Base-by-base conservation (phyloP, 2,113 vertebrate species). In the Cheilinus undulatus region DNA sequence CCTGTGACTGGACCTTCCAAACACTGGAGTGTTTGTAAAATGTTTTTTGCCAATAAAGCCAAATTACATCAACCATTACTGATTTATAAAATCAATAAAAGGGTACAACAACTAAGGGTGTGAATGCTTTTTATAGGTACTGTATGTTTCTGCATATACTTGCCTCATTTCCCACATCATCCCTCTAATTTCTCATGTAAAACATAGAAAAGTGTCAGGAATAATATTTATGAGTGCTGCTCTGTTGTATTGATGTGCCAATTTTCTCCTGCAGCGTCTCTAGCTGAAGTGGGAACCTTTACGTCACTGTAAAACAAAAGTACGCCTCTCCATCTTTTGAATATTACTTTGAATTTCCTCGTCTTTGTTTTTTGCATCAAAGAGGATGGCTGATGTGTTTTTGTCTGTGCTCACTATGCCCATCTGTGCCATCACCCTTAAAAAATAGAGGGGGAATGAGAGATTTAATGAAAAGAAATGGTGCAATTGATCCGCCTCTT, bases 401-500 rank as follows among this genome's bases (percentile, higher is more conserved):
- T 80, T 76, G 20, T 68, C 51, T 80, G 42, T 59, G 51, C 64
- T 68, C 75, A 26, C 64, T 53, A 32, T 71, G 40, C 50, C 36
- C 64, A 67, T 74, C 74, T 66, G 63, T 69, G 50, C 49, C 60
- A 57, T 79, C 75, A 66, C 7, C 64, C 53, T 68, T 60, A 66
- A 80, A 66, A 80, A 80, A 76, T 69, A 65, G 69, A 74, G 67
- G 46, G 53, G 45, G 69, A 71, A 81, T 69, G 69, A 65, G 52
- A 56, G 78, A 68, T 78, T 81, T 85, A 84, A 81, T 86, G 83
- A 78, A 42, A 86, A 79, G 67, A 81, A 90, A 88, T 76, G 67
- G 72, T 82, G 81, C 67, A 62, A 90, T 91, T 90, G 90, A 92
- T 88, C 78, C 13, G 5, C 46, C 60, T 80, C 87, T 83, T 86